Evolutionary conservation across 2,797 vertebrate genomes (phyloP).

Genomic region (Enteromius anoplus): DNA sequence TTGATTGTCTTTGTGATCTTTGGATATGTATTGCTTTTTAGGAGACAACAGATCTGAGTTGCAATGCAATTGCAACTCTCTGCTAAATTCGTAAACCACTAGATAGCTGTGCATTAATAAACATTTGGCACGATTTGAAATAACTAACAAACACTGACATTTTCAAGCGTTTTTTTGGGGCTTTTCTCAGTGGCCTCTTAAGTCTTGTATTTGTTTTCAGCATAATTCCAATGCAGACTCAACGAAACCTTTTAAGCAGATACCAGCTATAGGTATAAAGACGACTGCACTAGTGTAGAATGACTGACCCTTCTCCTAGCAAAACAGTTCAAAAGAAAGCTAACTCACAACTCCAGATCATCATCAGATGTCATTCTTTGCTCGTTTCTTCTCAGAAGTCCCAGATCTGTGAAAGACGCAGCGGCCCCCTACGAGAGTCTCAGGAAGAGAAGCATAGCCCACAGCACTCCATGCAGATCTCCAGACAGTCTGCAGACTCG

Average conservation of each 20-base stretch:
- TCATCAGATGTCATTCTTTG: neutral
- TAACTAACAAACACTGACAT: conserved; percentile 12
- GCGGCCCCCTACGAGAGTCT: conserved; percentile 59
- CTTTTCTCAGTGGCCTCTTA: conserved; percentile 9
- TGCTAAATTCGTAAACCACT: conserved; percentile 10
- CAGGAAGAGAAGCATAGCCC: conserved; percentile 98
- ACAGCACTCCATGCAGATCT: conserved; percentile 99
- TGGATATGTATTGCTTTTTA: conserved; percentile 9
- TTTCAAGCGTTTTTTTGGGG: neutral
- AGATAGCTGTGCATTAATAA: conserved; percentile 13
- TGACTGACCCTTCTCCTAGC: conserved; percentile 1
- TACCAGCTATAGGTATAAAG: neutral
- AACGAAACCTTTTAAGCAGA: conserved; percentile 2
- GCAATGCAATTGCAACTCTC: conserved; percentile 35
- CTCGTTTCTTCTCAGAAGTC: neutral
- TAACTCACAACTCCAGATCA: conserved; percentile 12
- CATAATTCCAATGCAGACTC: conserved; percentile 15
- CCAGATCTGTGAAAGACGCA: conserved; percentile 22
- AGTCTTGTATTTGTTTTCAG: conserved; percentile 26
- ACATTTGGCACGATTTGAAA: conserved; percentile 27
- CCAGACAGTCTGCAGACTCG: conserved; percentile 97
- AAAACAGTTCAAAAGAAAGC: conserved; percentile 25
- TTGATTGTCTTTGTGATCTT: conserved; percentile 14
- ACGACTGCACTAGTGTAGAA: neutral
- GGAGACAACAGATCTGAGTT: conserved; percentile 25